Evolutionary conservation across 53 echinoderm and acorn worm species (phyloP).

Genomic region (Apostichopus leukothele): DNA sequence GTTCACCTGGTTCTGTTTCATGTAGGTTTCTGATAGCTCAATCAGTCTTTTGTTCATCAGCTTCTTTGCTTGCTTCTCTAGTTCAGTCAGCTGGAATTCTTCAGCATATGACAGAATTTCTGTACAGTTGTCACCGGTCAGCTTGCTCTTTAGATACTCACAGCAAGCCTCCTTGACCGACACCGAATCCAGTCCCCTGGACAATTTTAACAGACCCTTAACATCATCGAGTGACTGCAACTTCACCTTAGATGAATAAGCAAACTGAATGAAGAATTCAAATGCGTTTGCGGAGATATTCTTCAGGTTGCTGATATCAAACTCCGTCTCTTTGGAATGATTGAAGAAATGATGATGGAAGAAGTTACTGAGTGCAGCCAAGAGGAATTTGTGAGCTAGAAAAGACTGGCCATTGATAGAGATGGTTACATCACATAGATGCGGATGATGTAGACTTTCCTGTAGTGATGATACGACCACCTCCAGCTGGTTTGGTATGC

Average conservation of each 20-base stretch:
- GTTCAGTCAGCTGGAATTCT: conserved; percentile 70
- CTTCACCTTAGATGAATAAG: conserved; percentile 74
- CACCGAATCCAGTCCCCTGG: conserved; percentile 64
- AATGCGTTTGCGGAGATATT: conserved; percentile 64
- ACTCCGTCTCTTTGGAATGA: not conserved
- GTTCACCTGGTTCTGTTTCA: conserved; percentile 3
- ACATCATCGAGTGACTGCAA: conserved; percentile 67
- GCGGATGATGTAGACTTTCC: conserved; percentile 77
- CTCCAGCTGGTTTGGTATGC: conserved; percentile 46
- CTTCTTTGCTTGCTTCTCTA: conserved; percentile 80
- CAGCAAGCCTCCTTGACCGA: conserved; percentile 80
- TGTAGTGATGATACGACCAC: conserved; percentile 33
- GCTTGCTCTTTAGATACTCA: conserved; percentile 72
- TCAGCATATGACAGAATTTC: conserved; percentile 84
- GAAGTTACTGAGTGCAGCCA: conserved; percentile 82
- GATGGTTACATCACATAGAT: conserved; percentile 75
- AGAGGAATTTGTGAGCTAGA: conserved; percentile 71
- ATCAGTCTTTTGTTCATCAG: conserved; percentile 85
- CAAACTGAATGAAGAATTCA: conserved; percentile 80
- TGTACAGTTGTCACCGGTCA: conserved; percentile 85
- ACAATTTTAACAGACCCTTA: conserved; percentile 67
- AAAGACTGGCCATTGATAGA: conserved; percentile 68
- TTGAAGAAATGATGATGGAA: conserved; percentile 60
- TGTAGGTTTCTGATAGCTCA: conserved; percentile 76
- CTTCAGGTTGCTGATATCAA: conserved; percentile 43